A percentile compares a stretch with the other conserved stretches of the same genome.
phyloP scores from a whole-genome alignment of 2,888 invertebrate genomes.

The Meteorus cinctellus region DNA sequence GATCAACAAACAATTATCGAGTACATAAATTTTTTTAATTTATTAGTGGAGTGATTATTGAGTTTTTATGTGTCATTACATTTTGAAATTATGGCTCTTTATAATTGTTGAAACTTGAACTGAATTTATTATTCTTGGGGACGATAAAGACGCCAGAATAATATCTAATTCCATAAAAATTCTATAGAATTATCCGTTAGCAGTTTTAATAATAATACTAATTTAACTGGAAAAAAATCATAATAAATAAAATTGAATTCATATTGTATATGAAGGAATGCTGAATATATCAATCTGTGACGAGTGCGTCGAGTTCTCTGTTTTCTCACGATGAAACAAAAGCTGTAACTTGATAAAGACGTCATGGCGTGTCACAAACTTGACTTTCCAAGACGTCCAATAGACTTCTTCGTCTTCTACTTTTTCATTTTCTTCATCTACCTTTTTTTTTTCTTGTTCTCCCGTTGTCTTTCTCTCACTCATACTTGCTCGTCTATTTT shows the following conservation, averaged over 20 bases:
- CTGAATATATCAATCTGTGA: slow-evolving; percentile 20
- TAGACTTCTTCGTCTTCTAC: slow-evolving; percentile 19
- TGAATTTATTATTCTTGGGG: too few relatives aligned
- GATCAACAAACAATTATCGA: neutral
- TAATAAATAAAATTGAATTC: neutral
- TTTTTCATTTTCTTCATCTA: slow-evolving; percentile 24
- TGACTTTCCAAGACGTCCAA: slow-evolving; percentile 40
- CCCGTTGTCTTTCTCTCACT: slow-evolving; percentile 30
- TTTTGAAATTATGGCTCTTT: too few relatives aligned
- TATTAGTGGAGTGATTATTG: too few relatives aligned
- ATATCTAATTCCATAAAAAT: too few relatives aligned
- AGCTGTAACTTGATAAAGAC: slow-evolving; percentile 63
- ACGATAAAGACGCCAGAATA: too few relatives aligned
- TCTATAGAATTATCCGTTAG: too few relatives aligned
- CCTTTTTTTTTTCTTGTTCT: slow-evolving; percentile 25
- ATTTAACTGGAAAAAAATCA: neutral
- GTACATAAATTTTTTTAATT: neutral
- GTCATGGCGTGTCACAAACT: slow-evolving; percentile 49
- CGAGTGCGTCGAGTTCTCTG: neutral
- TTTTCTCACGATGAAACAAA: slow-evolving; percentile 52
- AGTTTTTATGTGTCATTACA: too few relatives aligned
- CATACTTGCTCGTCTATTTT: slow-evolving; percentile 26
- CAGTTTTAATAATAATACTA: neutral
- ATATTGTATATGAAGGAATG: slow-evolving; percentile 12
- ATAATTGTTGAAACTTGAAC: too few relatives aligned